Percentiles rank a stretch among this genome's conserved stretches.
Conservation (phyloP, 2,797 vertebrate genomes). For the Urosaurus nigricauda region DNA sequence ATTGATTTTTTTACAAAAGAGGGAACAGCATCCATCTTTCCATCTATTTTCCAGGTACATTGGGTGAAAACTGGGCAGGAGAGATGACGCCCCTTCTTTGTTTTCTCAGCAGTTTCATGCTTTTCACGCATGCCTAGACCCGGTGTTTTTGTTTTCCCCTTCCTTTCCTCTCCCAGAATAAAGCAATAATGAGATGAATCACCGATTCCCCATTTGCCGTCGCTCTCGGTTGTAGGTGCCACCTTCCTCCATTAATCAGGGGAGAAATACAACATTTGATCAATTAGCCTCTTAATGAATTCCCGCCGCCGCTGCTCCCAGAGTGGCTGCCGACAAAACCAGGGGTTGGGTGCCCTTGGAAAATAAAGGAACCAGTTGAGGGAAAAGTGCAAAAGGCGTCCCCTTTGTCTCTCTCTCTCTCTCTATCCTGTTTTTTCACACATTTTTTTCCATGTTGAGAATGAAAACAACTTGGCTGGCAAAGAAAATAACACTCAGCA, state of each 20-base stretch:
- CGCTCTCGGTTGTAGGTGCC: constrained; percentile 55
- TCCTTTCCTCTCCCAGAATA: constrained; percentile 40
- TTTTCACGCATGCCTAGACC: constrained; percentile 47
- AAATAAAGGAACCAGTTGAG: not conserved
- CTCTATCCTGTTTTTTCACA: not conserved
- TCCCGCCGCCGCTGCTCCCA: constrained; percentile 45
- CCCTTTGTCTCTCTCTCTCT: too few species aligned
- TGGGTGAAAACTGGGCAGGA: not conserved
- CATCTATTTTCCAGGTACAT: constrained; percentile 61
- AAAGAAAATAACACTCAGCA: constrained; percentile 58
- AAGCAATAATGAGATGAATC: constrained; percentile 63
- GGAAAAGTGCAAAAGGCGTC: not conserved
- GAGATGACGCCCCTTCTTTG: constrained; percentile 58
- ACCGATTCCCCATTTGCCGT: constrained; percentile 43
- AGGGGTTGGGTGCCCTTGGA: constrained; percentile 52
- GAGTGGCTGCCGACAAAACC: constrained; percentile 55
- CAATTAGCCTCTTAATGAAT: constrained; percentile 72
- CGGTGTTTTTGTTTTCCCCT: not conserved
- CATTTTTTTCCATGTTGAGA: not conserved
- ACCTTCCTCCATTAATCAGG: constrained; percentile 60
- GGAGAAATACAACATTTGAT: constrained; percentile 51
- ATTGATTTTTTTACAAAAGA: constrained; percentile 38
- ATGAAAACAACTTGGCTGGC: not conserved
- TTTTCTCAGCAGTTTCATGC: constrained; percentile 65
- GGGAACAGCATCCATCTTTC: not conserved